Base-by-base conservation (phyloP, 2,113 vertebrate genomes). In the Phylloscopus trochilus region DNA sequence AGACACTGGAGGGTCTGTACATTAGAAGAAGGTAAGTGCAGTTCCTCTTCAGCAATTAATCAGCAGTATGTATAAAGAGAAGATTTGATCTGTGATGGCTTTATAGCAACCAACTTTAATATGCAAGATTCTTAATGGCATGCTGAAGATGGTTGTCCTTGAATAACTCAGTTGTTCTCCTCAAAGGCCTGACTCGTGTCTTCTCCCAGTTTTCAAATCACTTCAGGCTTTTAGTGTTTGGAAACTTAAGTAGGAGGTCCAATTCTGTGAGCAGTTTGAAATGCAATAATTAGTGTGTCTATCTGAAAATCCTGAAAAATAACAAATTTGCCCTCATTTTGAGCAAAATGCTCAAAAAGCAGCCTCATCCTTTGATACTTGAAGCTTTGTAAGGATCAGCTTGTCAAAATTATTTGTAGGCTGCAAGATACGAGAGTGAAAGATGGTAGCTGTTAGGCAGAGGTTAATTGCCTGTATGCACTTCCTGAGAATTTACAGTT, bases 381-480 rank as follows among this genome's bases (percentile, higher is more conserved):
- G 47, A 83, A 78, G 60, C 47, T 94, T 75, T 93, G 49, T 83
- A 56, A 64, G 68, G 44, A 90, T 93, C 83, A 62, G 53, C 76
- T 95, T 84, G 73, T 72, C 68, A 83, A 83, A 95, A 81, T 83
- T 90, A 81, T 56, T 93, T 96, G 56, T 35, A 86, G 52, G 52
- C 73, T 90, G 10, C 53, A 89, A 72, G 85, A 87, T 86, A 63
- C 0, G 33, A 78, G 43, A 85, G 67, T 94, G 89, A 90, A 88
- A 83, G 79, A 93, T 88, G 47, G 49, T 86, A 86, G 52, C 56
- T 83, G 60, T 83, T 93, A 89, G 80, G 76, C 13, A 20, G 66
- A 89, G 89, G 90, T 93, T 96, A 95, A 81, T 75, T 77, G 75
- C 63, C 88, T 94, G 20, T 85, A 44, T 82, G 55, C 64, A 24